phyloP scores from a whole-genome alignment of 2,797 vertebrate species.

The Mormyrops attenuatus region DNA sequence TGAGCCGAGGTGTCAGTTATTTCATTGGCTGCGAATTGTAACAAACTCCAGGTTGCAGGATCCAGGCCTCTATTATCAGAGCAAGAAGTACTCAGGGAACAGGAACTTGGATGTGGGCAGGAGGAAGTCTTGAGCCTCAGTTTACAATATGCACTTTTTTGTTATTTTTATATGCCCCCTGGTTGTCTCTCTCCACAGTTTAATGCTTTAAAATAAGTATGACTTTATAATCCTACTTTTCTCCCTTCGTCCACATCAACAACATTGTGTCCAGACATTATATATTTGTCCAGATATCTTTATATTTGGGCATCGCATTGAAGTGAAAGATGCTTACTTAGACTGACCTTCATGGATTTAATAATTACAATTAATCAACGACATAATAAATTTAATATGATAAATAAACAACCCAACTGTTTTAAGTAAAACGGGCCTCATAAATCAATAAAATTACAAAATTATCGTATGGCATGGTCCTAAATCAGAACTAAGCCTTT shows the following conservation, averaged over 20 bases:
- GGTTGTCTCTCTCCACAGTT: not conserved
- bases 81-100: not conserved
- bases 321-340: not conserved
- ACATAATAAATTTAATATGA: not conserved
- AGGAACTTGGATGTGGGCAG: not conserved
- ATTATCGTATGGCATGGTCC: slow-evolving; percentile 23
- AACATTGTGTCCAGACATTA: not conserved
- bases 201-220: not conserved
- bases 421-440: not conserved
- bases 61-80: not conserved
- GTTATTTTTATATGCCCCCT: not conserved
- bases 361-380: slow-evolving; percentile 7
- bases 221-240: not conserved
- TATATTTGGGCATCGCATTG: not conserved
- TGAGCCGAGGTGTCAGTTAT: slow-evolving; percentile 13
- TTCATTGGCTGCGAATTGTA: not conserved
- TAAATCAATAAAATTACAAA: not conserved
- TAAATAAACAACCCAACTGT: not conserved
- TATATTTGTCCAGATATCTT: not conserved
- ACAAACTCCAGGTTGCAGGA: slow-evolving; percentile 10
- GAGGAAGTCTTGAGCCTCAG: not conserved
- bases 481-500: slow-evolving; percentile 19
- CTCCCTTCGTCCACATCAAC: not conserved
- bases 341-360: not conserved
- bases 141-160: not conserved